These are phyloP conservation scores for Fulica atra DNA, from an alignment of 2,113 vertebrate species.

Conservation along the genomic window DNA sequence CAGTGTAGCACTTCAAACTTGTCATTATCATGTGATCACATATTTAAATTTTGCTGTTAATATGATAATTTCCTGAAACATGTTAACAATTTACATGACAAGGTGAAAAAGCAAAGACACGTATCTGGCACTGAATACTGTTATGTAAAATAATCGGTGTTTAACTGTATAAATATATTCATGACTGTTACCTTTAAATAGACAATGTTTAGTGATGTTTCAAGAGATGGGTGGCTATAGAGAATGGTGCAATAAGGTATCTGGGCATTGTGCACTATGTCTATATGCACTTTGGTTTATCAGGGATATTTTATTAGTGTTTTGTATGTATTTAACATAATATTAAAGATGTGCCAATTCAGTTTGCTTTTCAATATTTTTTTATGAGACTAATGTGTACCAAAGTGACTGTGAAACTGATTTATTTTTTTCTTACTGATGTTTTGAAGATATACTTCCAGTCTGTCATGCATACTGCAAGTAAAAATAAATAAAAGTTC, in stretches of 20 bases:
- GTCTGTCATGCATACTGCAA: slow-evolving; percentile 94
- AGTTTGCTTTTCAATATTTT: slow-evolving; percentile 79
- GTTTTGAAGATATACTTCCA: slow-evolving; percentile 75
- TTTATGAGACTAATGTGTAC: slow-evolving; percentile 90
- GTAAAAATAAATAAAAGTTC: slow-evolving; percentile 82
- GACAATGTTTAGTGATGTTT: slow-evolving; percentile 88
- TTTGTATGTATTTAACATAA: slow-evolving; percentile 99
- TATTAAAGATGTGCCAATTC: slow-evolving; percentile 92
- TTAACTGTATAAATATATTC: slow-evolving; percentile 93
- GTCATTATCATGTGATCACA: slow-evolving; percentile 94
- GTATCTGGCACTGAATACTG: slow-evolving; percentile 91
- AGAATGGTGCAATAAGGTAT: slow-evolving; percentile 86
- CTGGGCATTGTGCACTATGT: slow-evolving; percentile 94
- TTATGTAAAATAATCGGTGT: slow-evolving; percentile 93
- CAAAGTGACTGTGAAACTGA: slow-evolving; percentile 99
- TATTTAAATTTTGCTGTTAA: slow-evolving; percentile 88
- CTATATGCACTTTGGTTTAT: slow-evolving; percentile 99
- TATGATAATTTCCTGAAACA: slow-evolving; percentile 84
- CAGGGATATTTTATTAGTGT: slow-evolving; percentile 99
- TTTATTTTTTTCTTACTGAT: slow-evolving; percentile 91
- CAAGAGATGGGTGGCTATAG: slow-evolving; percentile 83
- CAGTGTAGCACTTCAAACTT: slow-evolving; percentile 86
- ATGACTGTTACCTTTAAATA: slow-evolving; percentile 94
- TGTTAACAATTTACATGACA: slow-evolving; percentile 67
- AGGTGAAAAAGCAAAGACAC: slow-evolving; percentile 80